Conservation (phyloP, 2,888 invertebrate genomes). For the Tridacna crocea region DNA sequence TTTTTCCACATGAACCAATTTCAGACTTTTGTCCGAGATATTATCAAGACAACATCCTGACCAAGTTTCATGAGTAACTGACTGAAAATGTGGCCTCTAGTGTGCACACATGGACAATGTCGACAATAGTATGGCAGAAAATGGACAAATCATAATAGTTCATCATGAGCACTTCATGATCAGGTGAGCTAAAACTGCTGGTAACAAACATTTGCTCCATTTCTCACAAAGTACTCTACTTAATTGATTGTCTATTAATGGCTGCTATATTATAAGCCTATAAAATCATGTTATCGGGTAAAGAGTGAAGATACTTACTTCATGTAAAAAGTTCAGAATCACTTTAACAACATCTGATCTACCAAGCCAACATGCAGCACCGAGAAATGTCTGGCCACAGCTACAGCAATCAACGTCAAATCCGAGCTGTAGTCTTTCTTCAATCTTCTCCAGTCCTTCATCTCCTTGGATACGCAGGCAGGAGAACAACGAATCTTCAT, state of each 20-base stretch:
- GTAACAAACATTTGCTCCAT: too few relatives aligned
- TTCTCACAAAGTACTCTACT: too few relatives aligned
- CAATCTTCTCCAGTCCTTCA: constrained; percentile 47
- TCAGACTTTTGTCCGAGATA: too few relatives aligned
- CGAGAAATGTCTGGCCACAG: constrained; percentile 67
- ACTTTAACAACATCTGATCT: constrained; percentile 57
- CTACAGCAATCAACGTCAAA: constrained; percentile 53
- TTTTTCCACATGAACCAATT: too few relatives aligned
- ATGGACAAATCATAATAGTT: too few relatives aligned
- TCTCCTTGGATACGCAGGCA: constrained; percentile 52
- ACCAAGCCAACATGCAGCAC: constrained; percentile 66
- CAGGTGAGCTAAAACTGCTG: too few relatives aligned
- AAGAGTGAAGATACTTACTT: constrained; percentile 35
- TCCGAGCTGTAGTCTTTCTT: constrained; percentile 50
- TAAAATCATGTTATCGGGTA: background rate
- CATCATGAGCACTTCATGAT: too few relatives aligned
- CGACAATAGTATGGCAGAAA: too few relatives aligned
- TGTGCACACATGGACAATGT: too few relatives aligned
- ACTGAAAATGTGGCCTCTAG: too few relatives aligned
- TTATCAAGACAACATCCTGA: too few relatives aligned
- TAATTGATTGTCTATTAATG: background rate
- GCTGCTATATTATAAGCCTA: background rate
- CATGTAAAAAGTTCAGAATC: constrained; percentile 34
- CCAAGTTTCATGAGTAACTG: too few relatives aligned
- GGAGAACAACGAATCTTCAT: constrained; percentile 55